A percentile compares a stretch with the other conserved stretches of the same genome.
phyloP scores from a whole-genome alignment of 53 echinoderm and acorn worm species.

The Luidia sarsii region DNA sequence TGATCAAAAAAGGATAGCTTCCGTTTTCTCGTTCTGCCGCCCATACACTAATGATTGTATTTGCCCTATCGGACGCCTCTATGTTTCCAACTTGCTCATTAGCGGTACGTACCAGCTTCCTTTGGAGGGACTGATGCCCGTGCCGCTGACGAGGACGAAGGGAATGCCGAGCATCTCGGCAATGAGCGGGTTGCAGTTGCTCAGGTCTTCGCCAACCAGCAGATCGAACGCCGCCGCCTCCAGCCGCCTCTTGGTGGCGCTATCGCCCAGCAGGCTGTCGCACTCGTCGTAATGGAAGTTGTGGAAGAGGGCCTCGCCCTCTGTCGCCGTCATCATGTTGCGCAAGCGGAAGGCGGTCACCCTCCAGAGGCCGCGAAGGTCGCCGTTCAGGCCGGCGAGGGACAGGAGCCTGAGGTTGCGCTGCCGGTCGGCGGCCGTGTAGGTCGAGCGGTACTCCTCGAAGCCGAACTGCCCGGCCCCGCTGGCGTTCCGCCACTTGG shows the following conservation, averaged over 20 bases:
- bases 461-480: slow-evolving; percentile 25
- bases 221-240: slow-evolving; percentile 5
- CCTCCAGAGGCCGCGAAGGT: background rate
- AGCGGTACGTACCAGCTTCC: slow-evolving; percentile 25
- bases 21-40: too few relatives aligned
- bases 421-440: slow-evolving; percentile 10
- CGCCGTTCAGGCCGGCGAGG: slow-evolving; percentile 7
- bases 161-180: slow-evolving; percentile 15
- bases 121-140: background rate
- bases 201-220: slow-evolving; percentile 31
- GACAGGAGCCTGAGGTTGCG: slow-evolving; percentile 3
- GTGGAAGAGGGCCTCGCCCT: too few relatives aligned
- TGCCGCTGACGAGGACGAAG: slow-evolving; percentile 9
- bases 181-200: slow-evolving; percentile 21
- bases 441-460: slow-evolving; percentile 8
- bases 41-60: too few relatives aligned
- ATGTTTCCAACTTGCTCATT: too few relatives aligned
- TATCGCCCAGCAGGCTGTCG: slow-evolving; percentile 28
- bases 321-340: background rate
- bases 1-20: too few relatives aligned
- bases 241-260: slow-evolving; percentile 8
- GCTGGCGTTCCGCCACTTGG: slow-evolving; percentile 42
- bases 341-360: background rate
- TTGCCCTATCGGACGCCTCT: too few relatives aligned
- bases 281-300: slow-evolving; percentile 5